Percentiles rank a stretch among this genome's conserved stretches.
phyloP scores from a whole-genome alignment of 2,888 invertebrate genomes.

The Nomada lathburiana region DNA sequence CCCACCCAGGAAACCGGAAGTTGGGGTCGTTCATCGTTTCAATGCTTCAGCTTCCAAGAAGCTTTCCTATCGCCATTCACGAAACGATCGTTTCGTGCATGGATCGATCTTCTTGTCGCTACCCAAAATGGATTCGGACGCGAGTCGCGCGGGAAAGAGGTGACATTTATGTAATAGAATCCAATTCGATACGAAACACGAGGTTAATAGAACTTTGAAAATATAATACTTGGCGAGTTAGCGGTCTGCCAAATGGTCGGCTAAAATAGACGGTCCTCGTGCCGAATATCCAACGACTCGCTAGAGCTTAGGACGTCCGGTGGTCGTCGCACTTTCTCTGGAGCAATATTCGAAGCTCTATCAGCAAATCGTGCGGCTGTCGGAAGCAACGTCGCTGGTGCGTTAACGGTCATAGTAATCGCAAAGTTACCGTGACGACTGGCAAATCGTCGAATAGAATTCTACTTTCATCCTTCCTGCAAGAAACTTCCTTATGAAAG shows the following conservation, averaged over 20 bases:
- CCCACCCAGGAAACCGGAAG: constrained; percentile 77
- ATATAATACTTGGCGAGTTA: constrained; percentile 73
- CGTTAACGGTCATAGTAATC: neutral
- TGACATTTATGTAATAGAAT: constrained; percentile 23
- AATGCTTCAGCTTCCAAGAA: constrained; percentile 58
- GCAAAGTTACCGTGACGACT: constrained; percentile 23
- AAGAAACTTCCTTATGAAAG: constrained; percentile 30
- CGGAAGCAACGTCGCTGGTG: neutral
- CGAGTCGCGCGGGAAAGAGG: constrained; percentile 6
- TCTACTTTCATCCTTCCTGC: constrained; percentile 19
- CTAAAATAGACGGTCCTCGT: constrained; percentile 74
- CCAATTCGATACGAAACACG: constrained; percentile 57
- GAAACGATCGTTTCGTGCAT: neutral
- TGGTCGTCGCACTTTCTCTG: constrained; percentile 3
- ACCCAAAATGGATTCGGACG: neutral
- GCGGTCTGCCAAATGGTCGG: constrained; percentile 78
- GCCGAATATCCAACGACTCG: constrained; percentile 44
- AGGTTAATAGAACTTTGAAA: constrained; percentile 79
- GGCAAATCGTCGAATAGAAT: constrained; percentile 14
- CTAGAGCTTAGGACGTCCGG: constrained; percentile 4
- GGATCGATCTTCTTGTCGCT: neutral
- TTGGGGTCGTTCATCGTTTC: constrained; percentile 52
- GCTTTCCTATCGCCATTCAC: constrained; percentile 30
- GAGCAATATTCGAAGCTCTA: constrained; percentile 1
- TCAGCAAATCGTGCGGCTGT: neutral